Evolutionary conservation across 2,797 vertebrate genomes (phyloP), one percentile per base, ranked within the genome.

Genomic region (Microcaecilia unicolor): DNA sequence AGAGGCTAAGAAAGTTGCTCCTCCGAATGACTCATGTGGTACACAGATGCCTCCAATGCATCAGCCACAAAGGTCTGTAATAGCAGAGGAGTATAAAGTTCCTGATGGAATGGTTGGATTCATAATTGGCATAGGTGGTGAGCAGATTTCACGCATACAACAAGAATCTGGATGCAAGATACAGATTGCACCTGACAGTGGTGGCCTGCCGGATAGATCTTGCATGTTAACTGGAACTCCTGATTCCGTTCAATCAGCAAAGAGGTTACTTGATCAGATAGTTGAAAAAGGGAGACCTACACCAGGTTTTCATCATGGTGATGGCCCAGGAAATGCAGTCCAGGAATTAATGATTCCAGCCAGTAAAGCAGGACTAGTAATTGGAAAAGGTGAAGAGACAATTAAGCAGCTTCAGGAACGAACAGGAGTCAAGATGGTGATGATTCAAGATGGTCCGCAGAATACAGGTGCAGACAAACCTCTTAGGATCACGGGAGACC

Each of bases 41-140:
- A n/a, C n/a, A n/a, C n/a, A n/a, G n/a, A n/a, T n/a, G n/a, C n/a
- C n/a, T n/a, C n/a, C n/a, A n/a, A n/a, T n/a, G n/a, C n/a, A n/a
- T n/a, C n/a, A n/a, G n/a, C n/a, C n/a, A n/a, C n/a, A n/a, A n/a
- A 99, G 95, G 64, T 89, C 96, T 49, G 56, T 85, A 36, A 74
- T 85, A 63, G 96, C 94, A 22, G 96, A 99, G 50, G 96, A 99
- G 23, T 98, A 93, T 67, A 99, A 98, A 68, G 96, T 99, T 72
- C 96, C 96, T 12, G 96, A 99, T 64, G 93, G 96, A 29, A 98
- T 99, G 96, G 96, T 99, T 74, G 96, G 96, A 78, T 98, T 99
- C 73, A 99, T 99, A 59, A 99, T 99, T 63, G 96, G 95, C 63
- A 88, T 96, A 84, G 96, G 96, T 21, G 96, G 95, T n/a, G 96